phyloP scores from a whole-genome alignment of 2,888 invertebrate species.

The Sarcophaga subvicina region DNA sequence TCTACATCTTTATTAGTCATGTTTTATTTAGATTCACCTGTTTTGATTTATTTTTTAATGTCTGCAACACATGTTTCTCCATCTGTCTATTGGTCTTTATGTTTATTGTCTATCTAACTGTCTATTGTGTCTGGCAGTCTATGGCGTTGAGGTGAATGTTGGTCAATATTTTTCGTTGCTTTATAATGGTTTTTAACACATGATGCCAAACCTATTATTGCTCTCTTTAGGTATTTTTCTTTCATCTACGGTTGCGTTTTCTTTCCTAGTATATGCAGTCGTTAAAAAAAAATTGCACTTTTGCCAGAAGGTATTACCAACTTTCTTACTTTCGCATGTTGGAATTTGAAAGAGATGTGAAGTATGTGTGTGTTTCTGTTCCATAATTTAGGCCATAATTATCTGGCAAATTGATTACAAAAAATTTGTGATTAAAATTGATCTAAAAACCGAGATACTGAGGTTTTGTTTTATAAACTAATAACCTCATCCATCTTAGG shows the following conservation, averaged over 20 bases:
- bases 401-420: no score
- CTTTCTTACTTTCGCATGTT: not conserved
- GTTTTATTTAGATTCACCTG: slow-evolving; percentile 55
- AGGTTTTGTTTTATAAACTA: no score
- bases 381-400: not conserved
- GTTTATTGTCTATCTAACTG: not conserved
- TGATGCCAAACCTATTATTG: slow-evolving; percentile 58
- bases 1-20: slow-evolving; percentile 4
- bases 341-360: slow-evolving; percentile 16
- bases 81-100: not conserved
- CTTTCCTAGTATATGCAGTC: not conserved
- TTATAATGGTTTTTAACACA: slow-evolving; percentile 23
- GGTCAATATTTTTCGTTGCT: slow-evolving; percentile 36
- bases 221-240: slow-evolving; percentile 11
- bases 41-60: slow-evolving; percentile 55
- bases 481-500: no score
- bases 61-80: slow-evolving; percentile 38
- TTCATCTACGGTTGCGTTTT: slow-evolving; percentile 23
- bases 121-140: not conserved
- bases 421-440: no score
- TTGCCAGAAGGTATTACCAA: not conserved
- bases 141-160: slow-evolving; percentile 37
- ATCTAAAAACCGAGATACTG: no score
- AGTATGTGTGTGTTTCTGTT: not conserved
- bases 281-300: not conserved